phyloP scores from a whole-genome alignment of 2,113 vertebrate species.

The Semicossyphus pulcher region DNA sequence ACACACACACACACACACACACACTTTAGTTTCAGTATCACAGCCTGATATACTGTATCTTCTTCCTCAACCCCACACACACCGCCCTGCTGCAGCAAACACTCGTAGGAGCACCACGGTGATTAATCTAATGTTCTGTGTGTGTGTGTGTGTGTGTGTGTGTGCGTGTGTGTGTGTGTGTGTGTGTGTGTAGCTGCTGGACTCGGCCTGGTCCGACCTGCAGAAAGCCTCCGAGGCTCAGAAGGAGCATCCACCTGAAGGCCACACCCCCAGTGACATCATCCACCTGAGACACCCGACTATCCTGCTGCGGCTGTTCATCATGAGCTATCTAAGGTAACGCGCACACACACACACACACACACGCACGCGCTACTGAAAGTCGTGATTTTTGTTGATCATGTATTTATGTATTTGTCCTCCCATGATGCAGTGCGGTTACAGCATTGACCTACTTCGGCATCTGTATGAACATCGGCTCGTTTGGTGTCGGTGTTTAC shows the following conservation, averaged over 20 bases:
- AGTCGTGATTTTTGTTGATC: too few species aligned
- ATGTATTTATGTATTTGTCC: background rate
- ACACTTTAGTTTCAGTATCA: too few species aligned
- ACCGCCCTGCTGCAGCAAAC: too few species aligned
- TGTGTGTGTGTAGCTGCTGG: constrained; percentile 71
- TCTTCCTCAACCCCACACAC: too few species aligned
- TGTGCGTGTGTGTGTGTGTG: constrained; percentile 17
- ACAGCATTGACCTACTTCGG: constrained; percentile 80
- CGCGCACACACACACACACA: background rate
- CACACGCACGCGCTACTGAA: background rate
- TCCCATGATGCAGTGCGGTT: constrained; percentile 22
- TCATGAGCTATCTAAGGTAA: constrained; percentile 83
- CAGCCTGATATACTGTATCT: too few species aligned
- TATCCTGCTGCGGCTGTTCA: constrained; percentile 67
- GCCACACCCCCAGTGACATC: constrained; percentile 44
- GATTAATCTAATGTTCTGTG: background rate
- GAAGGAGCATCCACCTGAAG: background rate
- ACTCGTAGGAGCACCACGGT: too few species aligned
- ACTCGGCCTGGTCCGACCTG: constrained; percentile 46
- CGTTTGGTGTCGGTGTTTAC: constrained; percentile 79
- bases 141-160: background rate
- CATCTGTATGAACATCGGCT: constrained; percentile 82
- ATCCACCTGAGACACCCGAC: constrained; percentile 71
- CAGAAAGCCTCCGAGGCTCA: constrained; percentile 29
- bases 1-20: background rate